phyloP scores from a whole-genome alignment of 2,797 vertebrate species.

The Mormyrops attenuatus region DNA sequence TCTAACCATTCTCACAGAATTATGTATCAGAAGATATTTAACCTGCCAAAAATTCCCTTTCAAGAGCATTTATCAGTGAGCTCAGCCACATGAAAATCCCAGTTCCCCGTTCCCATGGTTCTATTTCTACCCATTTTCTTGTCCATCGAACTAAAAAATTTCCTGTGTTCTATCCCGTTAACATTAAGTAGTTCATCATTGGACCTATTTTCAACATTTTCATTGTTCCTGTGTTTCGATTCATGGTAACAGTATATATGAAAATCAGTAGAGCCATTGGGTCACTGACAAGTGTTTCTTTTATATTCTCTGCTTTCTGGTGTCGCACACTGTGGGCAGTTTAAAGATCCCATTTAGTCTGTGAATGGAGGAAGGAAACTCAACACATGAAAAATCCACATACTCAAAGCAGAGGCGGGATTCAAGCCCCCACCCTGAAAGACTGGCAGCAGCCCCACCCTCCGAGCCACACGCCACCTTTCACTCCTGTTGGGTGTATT shows the following conservation, averaged over 20 bases:
- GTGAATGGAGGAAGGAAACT: background rate
- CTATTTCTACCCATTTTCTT: background rate
- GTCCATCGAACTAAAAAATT: background rate
- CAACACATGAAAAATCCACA: background rate
- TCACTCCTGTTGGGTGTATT: background rate
- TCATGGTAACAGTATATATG: background rate
- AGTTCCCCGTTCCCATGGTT: background rate
- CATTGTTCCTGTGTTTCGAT: background rate
- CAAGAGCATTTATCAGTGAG: background rate
- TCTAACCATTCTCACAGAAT: background rate
- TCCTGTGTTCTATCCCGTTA: background rate
- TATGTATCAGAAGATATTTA: background rate
- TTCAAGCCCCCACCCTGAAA: background rate
- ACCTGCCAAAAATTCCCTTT: background rate
- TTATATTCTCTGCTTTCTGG: background rate
- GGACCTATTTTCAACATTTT: background rate
- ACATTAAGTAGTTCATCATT: background rate
- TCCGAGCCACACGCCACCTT: background rate
- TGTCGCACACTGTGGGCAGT: background rate
- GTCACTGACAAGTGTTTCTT: background rate
- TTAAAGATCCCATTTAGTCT: background rate
- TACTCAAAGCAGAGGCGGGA: background rate
- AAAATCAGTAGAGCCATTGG: background rate
- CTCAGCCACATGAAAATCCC: background rate
- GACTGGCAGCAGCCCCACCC: background rate